Evolutionary conservation across 2,888 invertebrate genomes (phyloP).

Genomic region (Slavum lentiscoides): DNA sequence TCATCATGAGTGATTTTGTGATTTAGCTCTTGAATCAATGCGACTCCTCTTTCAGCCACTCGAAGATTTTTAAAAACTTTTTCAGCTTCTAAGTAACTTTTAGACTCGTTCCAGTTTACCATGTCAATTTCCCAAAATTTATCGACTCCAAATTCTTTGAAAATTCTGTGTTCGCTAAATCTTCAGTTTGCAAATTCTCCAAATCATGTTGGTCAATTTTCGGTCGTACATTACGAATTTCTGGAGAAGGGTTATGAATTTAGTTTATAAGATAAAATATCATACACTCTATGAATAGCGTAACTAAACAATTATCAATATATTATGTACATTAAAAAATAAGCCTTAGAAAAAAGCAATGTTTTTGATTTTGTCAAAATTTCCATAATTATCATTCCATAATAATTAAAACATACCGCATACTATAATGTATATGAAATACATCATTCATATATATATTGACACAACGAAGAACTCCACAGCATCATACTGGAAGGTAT

Average conservation of each 20-base stretch:
- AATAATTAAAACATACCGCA: no score
- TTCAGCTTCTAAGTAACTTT: background rate
- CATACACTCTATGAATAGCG: no score
- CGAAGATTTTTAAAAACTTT: conserved; percentile 5
- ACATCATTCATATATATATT: no score
- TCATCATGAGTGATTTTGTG: background rate
- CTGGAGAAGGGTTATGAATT: background rate
- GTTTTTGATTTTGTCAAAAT: no score
- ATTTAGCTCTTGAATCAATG: conserved; percentile 8
- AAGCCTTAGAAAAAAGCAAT: no score
- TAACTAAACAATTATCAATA: no score
- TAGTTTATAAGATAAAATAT: no score
- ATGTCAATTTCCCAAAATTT: background rate
- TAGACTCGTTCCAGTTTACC: background rate
- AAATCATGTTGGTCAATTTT: background rate
- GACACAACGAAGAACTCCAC: no score
- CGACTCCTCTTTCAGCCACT: conserved; percentile 2
- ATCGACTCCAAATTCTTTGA: background rate
- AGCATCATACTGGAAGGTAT: no score
- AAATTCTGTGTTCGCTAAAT: background rate
- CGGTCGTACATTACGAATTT: background rate
- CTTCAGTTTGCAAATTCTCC: background rate
- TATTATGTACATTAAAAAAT: no score
- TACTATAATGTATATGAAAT: no score
- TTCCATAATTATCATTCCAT: no score